Percentiles rank a stretch among this genome's conserved stretches.
Evolutionary conservation across 2,797 vertebrate genomes (phyloP).

Genomic region (Bufotes viridis): DNA sequence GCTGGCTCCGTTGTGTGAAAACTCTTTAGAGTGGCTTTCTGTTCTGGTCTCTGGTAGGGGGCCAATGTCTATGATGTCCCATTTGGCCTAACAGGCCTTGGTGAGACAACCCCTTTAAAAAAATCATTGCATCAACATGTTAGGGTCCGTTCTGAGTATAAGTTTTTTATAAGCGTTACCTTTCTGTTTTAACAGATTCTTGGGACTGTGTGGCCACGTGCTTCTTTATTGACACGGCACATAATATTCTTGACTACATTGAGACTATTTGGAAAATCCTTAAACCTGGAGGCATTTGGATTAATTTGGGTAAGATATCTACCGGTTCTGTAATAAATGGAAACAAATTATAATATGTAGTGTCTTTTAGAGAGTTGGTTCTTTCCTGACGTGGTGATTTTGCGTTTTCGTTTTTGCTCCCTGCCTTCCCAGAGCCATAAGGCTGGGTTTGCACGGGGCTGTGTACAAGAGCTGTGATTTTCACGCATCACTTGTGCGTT

Average conservation of each 20-base stretch:
- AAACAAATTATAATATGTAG: neutral
- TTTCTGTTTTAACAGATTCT: slow-evolving; percentile 75
- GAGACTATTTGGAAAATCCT: slow-evolving; percentile 99
- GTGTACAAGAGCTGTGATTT: no score
- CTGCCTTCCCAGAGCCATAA: no score
- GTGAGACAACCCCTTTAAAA: neutral
- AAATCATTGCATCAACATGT: neutral
- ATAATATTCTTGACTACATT: slow-evolving; percentile 97
- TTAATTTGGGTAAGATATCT: slow-evolving; percentile 89
- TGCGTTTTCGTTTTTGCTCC: no score
- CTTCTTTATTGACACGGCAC: slow-evolving; percentile 98
- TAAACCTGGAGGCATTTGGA: slow-evolving; percentile 97
- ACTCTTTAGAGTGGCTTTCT: no score
- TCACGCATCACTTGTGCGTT: no score
- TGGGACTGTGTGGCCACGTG: slow-evolving; percentile 98
- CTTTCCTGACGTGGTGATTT: no score
- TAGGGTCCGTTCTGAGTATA: neutral
- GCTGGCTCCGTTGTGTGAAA: no score
- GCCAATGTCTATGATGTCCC: no score
- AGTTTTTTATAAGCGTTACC: neutral
- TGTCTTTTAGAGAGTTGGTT: no score
- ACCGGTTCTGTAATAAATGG: neutral
- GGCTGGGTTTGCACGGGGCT: no score
- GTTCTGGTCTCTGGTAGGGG: no score
- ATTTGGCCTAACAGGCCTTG: neutral